phyloP scores from a whole-genome alignment of 2,888 invertebrate genomes.

The Beris chalybata region DNA sequence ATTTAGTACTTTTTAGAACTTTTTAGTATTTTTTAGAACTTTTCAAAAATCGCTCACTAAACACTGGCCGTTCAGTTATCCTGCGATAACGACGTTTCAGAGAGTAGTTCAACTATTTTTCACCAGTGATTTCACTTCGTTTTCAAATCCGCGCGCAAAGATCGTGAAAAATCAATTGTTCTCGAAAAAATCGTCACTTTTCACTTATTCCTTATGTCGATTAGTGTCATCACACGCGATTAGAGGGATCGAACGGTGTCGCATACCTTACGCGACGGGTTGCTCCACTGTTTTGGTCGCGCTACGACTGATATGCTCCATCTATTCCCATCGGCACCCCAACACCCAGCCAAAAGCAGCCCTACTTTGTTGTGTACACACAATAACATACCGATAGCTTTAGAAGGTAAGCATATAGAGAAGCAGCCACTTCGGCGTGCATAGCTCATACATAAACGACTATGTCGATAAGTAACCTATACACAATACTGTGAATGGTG shows the following conservation, averaged over 20 bases:
- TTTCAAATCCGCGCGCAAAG: no score
- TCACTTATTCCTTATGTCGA: no score
- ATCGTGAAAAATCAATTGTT: no score
- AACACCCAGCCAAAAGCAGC: constrained; percentile 2
- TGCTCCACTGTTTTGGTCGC: constrained; percentile 24
- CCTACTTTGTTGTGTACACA: constrained; percentile 9
- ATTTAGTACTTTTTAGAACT: no score
- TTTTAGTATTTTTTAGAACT: no score
- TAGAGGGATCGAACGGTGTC: constrained; percentile 4
- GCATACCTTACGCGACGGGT: constrained; percentile 26
- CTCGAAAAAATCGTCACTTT: no score
- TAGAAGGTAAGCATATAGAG: constrained; percentile 19
- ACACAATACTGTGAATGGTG: no score
- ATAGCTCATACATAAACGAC: constrained; percentile 27
- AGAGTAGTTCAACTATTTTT: no score
- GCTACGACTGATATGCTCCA: constrained; percentile 24
- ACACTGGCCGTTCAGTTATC: no score
- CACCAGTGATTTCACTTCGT: no score
- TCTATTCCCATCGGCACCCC: constrained; percentile 27
- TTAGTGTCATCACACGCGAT: constrained; percentile 3
- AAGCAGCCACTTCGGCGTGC: constrained; percentile 22
- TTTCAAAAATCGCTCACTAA: no score
- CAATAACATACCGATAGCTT: not conserved
- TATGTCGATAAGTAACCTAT: constrained; percentile 3
- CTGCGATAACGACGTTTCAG: no score